Conservation (phyloP, 1,140 invertebrate genomes). For the Muscidifurax raptorellus region DNA sequence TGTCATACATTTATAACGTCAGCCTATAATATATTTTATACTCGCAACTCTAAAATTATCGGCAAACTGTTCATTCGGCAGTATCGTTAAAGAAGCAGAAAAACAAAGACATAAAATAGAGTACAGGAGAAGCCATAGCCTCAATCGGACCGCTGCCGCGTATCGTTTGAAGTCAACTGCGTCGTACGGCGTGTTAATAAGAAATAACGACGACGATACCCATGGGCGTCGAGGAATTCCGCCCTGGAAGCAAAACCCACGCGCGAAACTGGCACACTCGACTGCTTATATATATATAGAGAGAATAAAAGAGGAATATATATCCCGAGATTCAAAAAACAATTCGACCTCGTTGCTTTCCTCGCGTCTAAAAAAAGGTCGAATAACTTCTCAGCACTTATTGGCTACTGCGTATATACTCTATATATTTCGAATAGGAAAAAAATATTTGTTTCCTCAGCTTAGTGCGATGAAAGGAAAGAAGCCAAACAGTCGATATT, state of each 20-base stretch:
- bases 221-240: neutral
- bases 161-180: neutral
- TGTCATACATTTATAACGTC: neutral
- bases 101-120: neutral
- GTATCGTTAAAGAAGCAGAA: neutral
- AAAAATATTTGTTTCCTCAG: slow-evolving; percentile 1
- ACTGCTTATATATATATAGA: no score
- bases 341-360: neutral
- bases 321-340: neutral
- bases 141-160: neutral
- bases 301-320: neutral
- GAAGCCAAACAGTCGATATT: neutral
- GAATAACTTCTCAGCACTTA: neutral
- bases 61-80: neutral
- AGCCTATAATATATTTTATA: neutral
- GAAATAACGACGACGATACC: neutral
- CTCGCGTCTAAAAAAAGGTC: neutral
- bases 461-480: neutral
- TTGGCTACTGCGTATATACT: neutral
- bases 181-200: slow-evolving; percentile 3
- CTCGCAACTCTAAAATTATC: neutral
- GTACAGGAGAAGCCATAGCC: neutral
- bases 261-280: neutral
- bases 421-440: neutral
- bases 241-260: neutral